Evolutionary conservation across 2,797 vertebrate genomes (phyloP).

Genomic region (Platalea minor): DNA sequence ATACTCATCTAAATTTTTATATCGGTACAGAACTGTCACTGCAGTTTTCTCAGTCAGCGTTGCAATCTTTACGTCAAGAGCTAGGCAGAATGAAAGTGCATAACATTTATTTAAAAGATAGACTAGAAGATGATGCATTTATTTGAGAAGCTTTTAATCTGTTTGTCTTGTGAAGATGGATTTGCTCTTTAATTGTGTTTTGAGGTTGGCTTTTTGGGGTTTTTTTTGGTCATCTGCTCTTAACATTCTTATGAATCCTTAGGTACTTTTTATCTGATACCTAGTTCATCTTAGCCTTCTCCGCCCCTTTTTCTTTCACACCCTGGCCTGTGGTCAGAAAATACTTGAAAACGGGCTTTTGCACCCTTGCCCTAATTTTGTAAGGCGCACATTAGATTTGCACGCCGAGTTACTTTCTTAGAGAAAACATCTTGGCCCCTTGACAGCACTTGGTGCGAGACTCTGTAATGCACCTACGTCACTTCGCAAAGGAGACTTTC

Average conservation of each 20-base stretch:
- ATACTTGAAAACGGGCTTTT: neutral
- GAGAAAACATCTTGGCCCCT: neutral
- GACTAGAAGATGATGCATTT: neutral
- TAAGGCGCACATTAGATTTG: neutral
- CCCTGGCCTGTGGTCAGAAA: neutral
- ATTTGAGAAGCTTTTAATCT: neutral
- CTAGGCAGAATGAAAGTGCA: neutral
- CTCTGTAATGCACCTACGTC: neutral
- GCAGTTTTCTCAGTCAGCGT: neutral
- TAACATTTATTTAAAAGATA: neutral
- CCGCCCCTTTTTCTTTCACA: neutral
- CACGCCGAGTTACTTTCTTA: neutral
- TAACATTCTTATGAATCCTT: neutral
- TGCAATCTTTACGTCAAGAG: neutral
- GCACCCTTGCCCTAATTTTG: neutral
- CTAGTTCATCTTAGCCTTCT: neutral
- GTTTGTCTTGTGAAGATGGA: neutral
- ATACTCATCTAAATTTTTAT: fast-evolving
- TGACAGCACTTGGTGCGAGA: neutral
- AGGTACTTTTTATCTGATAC: neutral
- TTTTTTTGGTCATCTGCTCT: neutral
- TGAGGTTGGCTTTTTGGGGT: neutral
- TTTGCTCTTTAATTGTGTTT: neutral
- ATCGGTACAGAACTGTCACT: neutral
- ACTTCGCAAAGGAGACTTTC: neutral